Base-by-base conservation (phyloP, 2,797 vertebrate genomes). In the Mycteria americana region DNA sequence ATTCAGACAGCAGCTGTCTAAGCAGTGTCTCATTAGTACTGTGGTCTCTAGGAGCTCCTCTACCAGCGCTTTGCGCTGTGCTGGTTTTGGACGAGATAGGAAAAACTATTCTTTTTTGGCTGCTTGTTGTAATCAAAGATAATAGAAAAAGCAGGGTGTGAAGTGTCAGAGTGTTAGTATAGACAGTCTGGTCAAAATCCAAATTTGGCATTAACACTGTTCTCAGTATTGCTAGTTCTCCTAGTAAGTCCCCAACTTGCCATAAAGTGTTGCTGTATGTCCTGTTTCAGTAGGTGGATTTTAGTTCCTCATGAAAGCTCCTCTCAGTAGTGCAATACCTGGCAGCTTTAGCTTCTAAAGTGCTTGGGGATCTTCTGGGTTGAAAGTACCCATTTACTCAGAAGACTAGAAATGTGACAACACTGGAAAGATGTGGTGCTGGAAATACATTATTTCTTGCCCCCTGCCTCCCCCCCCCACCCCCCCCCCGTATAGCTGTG, bases 121-220 rank as follows among this genome's bases (percentile, higher is more conserved):
- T 75, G 33, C 37, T 30, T 45, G 4, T 46, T 76, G 6, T 19
- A 8, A 24, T 76, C 19, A 39, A 48, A 64, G 23, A 1, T 31
- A 48, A 22, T 1, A 3, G 43, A 28, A 69, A n/a, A 69, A 31
- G 8, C 35, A 23, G 50, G 3, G 2, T 7, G 24, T 25, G 27
- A 43, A 11, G 6, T 8, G 48, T 56, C 3, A 5, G 30, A 27
- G 12, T 51, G 27, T 39, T 2, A 18, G 50, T 15, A 9, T 27
- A 39, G 50, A 45, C 13, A 9, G 0, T 28, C 54, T 48, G 27
- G 7, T 35, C 33, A 65, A 62, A 78, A 41, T 39, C 18, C 18
- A 21, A 0, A 2, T 33, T 16, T 50, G 50, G n/a, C 46, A 50
- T 39, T n/a, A 48, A 50, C 1, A 0, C 30, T 65, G 0, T n/a